Base-by-base conservation (phyloP, 2,113 vertebrate species). In the Lepus americanus region DNA sequence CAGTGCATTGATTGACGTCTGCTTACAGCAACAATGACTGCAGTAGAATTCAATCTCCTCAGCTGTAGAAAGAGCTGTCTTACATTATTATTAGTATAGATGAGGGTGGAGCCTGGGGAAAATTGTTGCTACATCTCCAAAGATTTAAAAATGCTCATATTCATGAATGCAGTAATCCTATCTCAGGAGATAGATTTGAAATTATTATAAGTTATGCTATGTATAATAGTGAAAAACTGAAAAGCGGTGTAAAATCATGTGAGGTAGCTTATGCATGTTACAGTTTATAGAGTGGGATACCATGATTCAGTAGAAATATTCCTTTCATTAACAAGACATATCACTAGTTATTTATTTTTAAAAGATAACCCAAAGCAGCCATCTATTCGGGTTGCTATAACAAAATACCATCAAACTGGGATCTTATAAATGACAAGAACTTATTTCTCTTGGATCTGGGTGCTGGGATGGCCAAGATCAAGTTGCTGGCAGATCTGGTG, bases 211-310 rank as follows among this genome's bases (percentile, higher is more conserved):
- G 25, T 87, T 63, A 63, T 23, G 39, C 39, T 82, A 36, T 53
- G 1, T 12, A 23, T 64, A 44, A 51, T 51, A 83, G 27, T 92
- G 29, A 72, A 90, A 96, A 89, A n/a, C n/a, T 88, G 78, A 96
- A 90, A 66, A 80, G 11, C n/a, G 49, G 61, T 55, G 13, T 49
- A 22, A 66, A 91, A 25, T 78, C 63, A 79, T 67, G 6, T 22
- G 13, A 51, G 23, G 3, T 25, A 77, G 25, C 70, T 83, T 84
- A 72, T 61, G 5, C 27, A 63, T 27, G 73, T 93, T 72, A 36
- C 0, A 53, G 49, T 63, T 78, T 61, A 69, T 9, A 13, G 27
- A 36, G 2, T 5, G 8, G 20, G 6, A 59, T 72, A 27, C 33
- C 25, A 84, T 53, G 17, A 51, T 76, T 83, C 51, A 81, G 51